Base-by-base conservation (phyloP, 2,113 vertebrate genomes). In the Trichomycterus rosablanca region DNA sequence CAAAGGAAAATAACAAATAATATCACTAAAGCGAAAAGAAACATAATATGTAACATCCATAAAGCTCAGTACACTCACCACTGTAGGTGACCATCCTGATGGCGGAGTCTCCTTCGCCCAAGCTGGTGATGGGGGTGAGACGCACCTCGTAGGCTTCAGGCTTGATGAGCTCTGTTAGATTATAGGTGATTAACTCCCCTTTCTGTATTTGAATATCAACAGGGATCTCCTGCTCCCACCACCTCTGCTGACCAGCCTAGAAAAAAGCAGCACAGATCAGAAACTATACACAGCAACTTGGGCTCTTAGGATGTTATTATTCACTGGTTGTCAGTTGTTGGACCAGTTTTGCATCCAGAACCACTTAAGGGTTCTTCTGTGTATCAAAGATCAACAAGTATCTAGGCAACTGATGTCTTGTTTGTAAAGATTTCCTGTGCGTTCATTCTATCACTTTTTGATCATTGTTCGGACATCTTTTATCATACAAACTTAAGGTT, bases 221-320 rank as follows among this genome's bases (percentile, higher is more conserved):
- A 0, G 94, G 85, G 76, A 99, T 98, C 64, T 99, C 96, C 66
- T 95, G 93, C 48, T 97, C 94, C 94, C 95, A 97, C 96, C 96
- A 99, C 30, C 95, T 93, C 76, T 94, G 91, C 15, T 93, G 88
- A 2, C 95, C 95, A 11, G 91, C 92, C 96, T 99, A 78, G 3
- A 35, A 3, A 1, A 7, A 12, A 52, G 26, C 2, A 65, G 16
- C 4, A 57, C n/a, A n/a, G n/a, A n/a, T n/a, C n/a, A n/a, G n/a
- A n/a, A n/a, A n/a, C n/a, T n/a, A n/a, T n/a, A n/a, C n/a, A n/a
- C n/a, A n/a, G n/a, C n/a, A n/a, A n/a, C n/a, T n/a, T n/a, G n/a
- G n/a, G n/a, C n/a, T n/a, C n/a, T n/a, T n/a, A n/a, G n/a, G n/a
- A n/a, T n/a, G n/a, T n/a, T n/a, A n/a, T n/a, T n/a, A n/a, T n/a